Evolutionary conservation across 2,113 vertebrate species (phyloP).

Genomic region (Strix uralensis): DNA sequence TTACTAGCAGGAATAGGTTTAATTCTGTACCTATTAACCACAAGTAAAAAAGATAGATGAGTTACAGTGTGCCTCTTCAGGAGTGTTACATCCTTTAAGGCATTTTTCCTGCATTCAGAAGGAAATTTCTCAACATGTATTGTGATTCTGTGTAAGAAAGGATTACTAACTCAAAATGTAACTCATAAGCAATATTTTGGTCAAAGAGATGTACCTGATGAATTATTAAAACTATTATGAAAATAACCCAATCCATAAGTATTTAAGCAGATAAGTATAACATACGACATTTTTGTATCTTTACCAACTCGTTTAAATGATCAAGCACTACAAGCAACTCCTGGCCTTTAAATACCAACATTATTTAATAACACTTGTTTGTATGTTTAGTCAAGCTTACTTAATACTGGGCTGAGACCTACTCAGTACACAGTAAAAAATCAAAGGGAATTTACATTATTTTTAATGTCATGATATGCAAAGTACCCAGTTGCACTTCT

Average conservation of each 20-base stretch:
- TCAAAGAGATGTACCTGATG: not conserved
- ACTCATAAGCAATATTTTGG: not conserved
- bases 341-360: not conserved
- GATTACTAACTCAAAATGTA: not conserved
- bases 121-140: not conserved
- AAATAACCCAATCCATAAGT: not conserved
- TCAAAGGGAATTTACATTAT: not conserved
- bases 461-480: not conserved
- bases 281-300: not conserved
- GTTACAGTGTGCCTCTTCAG: accelerated
- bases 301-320: not conserved
- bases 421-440: not conserved
- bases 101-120: not conserved
- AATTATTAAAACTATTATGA: not conserved
- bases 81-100: not conserved
- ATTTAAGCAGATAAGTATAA: not conserved
- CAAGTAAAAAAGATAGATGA: not conserved
- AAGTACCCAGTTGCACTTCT: not conserved
- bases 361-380: not conserved
- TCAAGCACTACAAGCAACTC: not conserved
- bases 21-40: not conserved
- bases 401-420: not conserved
- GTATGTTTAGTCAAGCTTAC: not conserved
- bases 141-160: not conserved
- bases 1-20: not conserved